A percentile compares a stretch with the other conserved stretches of the same genome.
Conservation (phyloP, 2,888 invertebrate genomes). For the Himalopsyche anomala region DNA sequence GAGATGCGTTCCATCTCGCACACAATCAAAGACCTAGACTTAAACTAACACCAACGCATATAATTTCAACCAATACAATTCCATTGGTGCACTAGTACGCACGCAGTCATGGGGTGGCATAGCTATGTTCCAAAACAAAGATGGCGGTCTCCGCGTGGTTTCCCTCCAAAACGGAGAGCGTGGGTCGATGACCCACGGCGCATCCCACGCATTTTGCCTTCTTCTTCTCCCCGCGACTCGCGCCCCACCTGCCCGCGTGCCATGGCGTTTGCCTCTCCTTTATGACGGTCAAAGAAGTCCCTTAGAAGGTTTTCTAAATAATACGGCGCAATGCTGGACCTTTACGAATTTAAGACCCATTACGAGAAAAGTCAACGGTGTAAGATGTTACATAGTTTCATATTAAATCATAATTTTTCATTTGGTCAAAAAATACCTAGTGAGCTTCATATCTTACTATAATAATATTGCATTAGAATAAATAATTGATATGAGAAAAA, state of each 20-base stretch:
- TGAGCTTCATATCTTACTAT: too few species aligned
- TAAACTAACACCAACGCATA: constrained; percentile 49
- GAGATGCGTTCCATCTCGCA: constrained; percentile 49
- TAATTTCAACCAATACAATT: neutral
- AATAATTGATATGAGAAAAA: too few species aligned
- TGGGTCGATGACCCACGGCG: constrained; percentile 61
- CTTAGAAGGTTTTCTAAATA: neutral
- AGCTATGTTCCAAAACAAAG: constrained; percentile 52
- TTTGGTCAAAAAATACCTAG: too few species aligned
- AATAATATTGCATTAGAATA: too few species aligned
- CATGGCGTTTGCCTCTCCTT: constrained; percentile 47
- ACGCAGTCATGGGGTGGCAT: constrained; percentile 29
- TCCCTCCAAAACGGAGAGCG: constrained; percentile 63
- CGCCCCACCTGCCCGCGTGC: neutral
- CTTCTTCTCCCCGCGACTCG: constrained; percentile 42
- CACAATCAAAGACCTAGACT: constrained; percentile 45
- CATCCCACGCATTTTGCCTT: constrained; percentile 59
- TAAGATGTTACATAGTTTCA: neutral
- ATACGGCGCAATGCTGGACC: neutral
- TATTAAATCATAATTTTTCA: too few species aligned
- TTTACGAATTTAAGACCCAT: neutral
- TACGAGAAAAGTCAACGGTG: neutral
- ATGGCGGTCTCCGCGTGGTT: constrained; percentile 63
- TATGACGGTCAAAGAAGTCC: constrained; percentile 4
- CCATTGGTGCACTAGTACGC: constrained; percentile 11